These are phyloP conservation scores for Nasonia vitripennis DNA, from an alignment of 1,140 invertebrate species.

Conservation along the genomic window DNA sequence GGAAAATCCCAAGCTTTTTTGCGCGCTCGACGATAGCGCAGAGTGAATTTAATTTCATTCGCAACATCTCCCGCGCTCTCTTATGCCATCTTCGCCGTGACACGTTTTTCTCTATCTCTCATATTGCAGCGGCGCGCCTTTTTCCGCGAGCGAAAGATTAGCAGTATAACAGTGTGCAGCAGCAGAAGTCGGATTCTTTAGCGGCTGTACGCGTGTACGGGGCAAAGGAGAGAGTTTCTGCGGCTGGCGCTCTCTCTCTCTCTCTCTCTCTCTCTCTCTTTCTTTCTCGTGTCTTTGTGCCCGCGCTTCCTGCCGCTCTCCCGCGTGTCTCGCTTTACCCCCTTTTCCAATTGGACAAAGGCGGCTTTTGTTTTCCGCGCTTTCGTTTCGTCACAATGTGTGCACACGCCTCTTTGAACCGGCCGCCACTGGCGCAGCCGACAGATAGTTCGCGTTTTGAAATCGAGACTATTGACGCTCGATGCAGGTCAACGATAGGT, in stretches of 20 bases:
- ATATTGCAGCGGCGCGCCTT: background rate
- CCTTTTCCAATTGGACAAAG: slow-evolving; percentile 8
- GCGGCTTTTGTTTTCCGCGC: slow-evolving; percentile 2
- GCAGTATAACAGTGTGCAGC: background rate
- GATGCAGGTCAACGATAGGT: slow-evolving; percentile 23
- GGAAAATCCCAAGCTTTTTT: background rate
- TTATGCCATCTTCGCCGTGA: background rate
- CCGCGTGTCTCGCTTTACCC: background rate
- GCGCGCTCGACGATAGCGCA: background rate
- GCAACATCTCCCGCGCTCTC: background rate
- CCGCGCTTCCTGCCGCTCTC: background rate
- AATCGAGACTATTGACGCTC: slow-evolving; percentile 23
- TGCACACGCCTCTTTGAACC: background rate
- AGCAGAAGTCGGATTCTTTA: background rate
- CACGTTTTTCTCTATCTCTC: background rate
- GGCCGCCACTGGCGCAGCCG: no score
- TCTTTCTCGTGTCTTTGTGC: background rate
- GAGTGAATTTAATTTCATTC: slow-evolving; percentile 12
- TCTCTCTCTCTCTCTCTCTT: no score
- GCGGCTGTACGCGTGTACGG: background rate
- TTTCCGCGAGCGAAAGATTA: background rate
- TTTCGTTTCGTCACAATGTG: slow-evolving; percentile 7
- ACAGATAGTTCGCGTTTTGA: slow-evolving; percentile 3
- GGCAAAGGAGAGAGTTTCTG: background rate
- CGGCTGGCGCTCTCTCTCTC: no score